Evolutionary conservation across 2,797 vertebrate species (phyloP).

Genomic region (Anguilla megastoma): DNA sequence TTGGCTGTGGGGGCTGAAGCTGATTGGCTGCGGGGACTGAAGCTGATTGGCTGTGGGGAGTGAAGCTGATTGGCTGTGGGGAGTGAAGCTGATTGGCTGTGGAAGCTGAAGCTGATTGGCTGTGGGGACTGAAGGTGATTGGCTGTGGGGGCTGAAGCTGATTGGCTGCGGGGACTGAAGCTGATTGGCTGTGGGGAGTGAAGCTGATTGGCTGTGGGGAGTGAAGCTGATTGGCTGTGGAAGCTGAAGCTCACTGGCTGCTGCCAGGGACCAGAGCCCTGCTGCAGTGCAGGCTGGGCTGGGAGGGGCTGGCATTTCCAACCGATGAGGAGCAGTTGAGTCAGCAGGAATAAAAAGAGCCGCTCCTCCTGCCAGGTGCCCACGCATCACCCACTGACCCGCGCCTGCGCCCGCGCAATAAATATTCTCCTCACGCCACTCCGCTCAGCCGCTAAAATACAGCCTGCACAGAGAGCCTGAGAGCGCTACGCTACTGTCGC

Average conservation of each 20-base stretch:
- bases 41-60: neutral
- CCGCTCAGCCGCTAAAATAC: neutral
- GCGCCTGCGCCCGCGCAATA: neutral
- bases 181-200: neutral
- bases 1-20: neutral
- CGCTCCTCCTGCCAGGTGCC: neutral
- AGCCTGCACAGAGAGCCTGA: neutral
- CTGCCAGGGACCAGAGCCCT: slow-evolving; percentile 38
- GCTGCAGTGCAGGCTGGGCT: slow-evolving; percentile 62
- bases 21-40: neutral
- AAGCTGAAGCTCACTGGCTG: neutral
- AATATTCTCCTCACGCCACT: slow-evolving; percentile 12
- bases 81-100: neutral
- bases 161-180: neutral
- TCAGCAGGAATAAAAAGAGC: slow-evolving; percentile 44
- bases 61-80: neutral
- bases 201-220: too few relatives aligned
- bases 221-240: too few relatives aligned
- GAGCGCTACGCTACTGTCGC: too few relatives aligned
- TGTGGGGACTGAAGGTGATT: neutral
- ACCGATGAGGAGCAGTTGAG: slow-evolving; percentile 61
- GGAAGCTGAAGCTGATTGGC: neutral
- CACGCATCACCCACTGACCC: neutral
- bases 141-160: slow-evolving; percentile 1
- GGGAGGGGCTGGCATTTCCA: slow-evolving; percentile 44